These are phyloP conservation scores for Corydoras maculifer DNA, from an alignment of 2,113 vertebrate genomes.

Conservation along the genomic window DNA sequence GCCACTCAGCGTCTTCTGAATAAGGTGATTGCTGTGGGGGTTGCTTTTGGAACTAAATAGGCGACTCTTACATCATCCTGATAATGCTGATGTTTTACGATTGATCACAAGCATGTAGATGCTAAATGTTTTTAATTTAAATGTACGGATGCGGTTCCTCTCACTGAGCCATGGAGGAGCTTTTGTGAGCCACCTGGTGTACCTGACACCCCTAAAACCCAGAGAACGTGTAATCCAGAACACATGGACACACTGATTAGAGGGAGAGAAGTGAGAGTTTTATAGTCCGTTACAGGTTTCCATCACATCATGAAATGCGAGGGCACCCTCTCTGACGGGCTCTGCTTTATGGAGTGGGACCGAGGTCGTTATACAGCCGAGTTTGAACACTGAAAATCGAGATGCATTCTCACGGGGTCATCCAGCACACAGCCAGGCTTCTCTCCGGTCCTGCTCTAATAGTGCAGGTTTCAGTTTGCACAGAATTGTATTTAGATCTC, in stretches of 20 bases:
- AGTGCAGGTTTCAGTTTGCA: background rate
- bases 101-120: too few relatives aligned
- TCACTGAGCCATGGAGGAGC: too few relatives aligned
- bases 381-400: constrained; percentile 32
- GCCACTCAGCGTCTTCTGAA: too few relatives aligned
- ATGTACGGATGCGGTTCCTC: too few relatives aligned
- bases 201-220: constrained; percentile 17
- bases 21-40: too few relatives aligned
- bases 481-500: too few relatives aligned
- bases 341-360: background rate
- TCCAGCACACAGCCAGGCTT: constrained; percentile 4
- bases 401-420: constrained; percentile 12
- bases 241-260: constrained; percentile 29
- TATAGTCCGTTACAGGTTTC: constrained; percentile 17
- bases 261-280: constrained; percentile 26
- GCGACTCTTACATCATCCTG: too few relatives aligned
- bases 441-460: constrained; percentile 26
- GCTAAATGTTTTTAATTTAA: too few relatives aligned
- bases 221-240: constrained; percentile 24
- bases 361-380: constrained; percentile 19
- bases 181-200: background rate
- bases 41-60: too few relatives aligned
- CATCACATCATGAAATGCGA: constrained; percentile 17
- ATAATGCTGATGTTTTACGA: too few relatives aligned
- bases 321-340: constrained; percentile 2